Evolutionary conservation across 2,797 vertebrate genomes (phyloP).

Genomic region (Mus spretus): DNA sequence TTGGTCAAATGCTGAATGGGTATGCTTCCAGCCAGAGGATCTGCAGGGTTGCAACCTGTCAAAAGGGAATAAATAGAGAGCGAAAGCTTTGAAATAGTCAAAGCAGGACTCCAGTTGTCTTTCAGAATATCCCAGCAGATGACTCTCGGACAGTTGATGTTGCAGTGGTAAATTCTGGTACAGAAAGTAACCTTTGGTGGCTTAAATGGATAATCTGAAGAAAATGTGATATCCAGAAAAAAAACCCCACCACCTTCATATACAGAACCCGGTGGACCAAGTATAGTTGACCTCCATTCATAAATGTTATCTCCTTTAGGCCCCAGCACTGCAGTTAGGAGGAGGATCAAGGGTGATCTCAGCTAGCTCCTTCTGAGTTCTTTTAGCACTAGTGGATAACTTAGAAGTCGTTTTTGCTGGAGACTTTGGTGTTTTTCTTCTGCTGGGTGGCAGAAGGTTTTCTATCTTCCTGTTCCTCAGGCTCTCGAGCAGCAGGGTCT

Average conservation of each 20-base stretch:
- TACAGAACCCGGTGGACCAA: slow-evolving; percentile 93
- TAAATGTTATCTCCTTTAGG: slow-evolving; percentile 94
- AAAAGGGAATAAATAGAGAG: slow-evolving; percentile 96
- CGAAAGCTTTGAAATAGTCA: slow-evolving; percentile 96
- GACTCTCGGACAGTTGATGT: slow-evolving; percentile 96
- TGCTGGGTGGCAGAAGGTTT: slow-evolving; percentile 93
- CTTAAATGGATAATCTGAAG: slow-evolving; percentile 88
- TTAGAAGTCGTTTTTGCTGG: slow-evolving; percentile 96
- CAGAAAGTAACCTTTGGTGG: slow-evolving; percentile 93
- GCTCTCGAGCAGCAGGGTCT: slow-evolving; percentile 88
- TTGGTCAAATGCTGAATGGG: no score
- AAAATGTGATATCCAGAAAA: slow-evolving; percentile 95
- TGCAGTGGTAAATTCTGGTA: slow-evolving; percentile 96
- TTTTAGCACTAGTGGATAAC: slow-evolving; percentile 95
- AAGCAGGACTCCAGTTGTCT: slow-evolving; percentile 96
- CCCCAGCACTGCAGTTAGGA: slow-evolving; percentile 94
- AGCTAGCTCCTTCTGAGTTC: slow-evolving; percentile 96
- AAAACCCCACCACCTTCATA: slow-evolving; percentile 90
- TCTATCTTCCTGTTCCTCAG: slow-evolving; percentile 91
- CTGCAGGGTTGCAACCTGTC: slow-evolving; percentile 86
- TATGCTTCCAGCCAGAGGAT: no score
- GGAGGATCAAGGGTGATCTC: slow-evolving; percentile 96
- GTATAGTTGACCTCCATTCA: slow-evolving; percentile 93
- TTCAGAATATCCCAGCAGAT: slow-evolving; percentile 96
- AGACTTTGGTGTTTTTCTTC: slow-evolving; percentile 92